A percentile compares a stretch with the other conserved stretches of the same genome.
Conservation (phyloP, 2,797 vertebrate species). For the Silurus aristotelis region DNA sequence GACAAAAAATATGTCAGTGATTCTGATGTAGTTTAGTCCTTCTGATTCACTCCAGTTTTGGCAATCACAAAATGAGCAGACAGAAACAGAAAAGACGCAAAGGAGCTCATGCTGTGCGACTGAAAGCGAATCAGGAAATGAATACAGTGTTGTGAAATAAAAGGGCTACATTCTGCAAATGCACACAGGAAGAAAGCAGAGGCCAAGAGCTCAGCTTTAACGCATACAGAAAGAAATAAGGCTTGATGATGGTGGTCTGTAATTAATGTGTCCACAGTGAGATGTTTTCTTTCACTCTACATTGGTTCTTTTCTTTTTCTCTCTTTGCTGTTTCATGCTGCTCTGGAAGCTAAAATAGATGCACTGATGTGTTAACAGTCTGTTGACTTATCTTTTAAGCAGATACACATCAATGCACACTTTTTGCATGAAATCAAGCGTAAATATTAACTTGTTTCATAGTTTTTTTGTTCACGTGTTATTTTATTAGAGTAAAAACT, state of each 20-base stretch:
- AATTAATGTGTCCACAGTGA: background rate
- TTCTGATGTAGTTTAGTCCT: background rate
- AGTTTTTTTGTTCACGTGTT: constrained; percentile 25
- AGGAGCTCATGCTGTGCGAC: background rate
- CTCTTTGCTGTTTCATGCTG: background rate
- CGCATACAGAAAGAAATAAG: constrained; percentile 1
- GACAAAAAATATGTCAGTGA: too few relatives aligned
- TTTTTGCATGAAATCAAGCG: constrained; percentile 28
- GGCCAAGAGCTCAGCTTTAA: background rate
- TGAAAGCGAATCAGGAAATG: background rate
- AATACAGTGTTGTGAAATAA: background rate
- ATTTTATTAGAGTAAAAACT: constrained; percentile 13
- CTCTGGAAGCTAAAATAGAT: background rate
- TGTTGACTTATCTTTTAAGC: constrained; percentile 31
- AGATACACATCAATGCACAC: background rate
- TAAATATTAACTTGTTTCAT: constrained; percentile 20
- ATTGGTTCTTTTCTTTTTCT: background rate
- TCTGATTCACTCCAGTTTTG: background rate
- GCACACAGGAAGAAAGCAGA: constrained; percentile 9
- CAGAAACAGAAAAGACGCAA: background rate
- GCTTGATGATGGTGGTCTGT: background rate
- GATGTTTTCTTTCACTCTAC: background rate
- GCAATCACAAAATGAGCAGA: background rate
- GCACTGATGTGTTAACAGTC: constrained; percentile 33
- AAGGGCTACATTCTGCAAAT: background rate